Conservation (phyloP, 2,797 vertebrate species). For the Hirundo rustica region DNA sequence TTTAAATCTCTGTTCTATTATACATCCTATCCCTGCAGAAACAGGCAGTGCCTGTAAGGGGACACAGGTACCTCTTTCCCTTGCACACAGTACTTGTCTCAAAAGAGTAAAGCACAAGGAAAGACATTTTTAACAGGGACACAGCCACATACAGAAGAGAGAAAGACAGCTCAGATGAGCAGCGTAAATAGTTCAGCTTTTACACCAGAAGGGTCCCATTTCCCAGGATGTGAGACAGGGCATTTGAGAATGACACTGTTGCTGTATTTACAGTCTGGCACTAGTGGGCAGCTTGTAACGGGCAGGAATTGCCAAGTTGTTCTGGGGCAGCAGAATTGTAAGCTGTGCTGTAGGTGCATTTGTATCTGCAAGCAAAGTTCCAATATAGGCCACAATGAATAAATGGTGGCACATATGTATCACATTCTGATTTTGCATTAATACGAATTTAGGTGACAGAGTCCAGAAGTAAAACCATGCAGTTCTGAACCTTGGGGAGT, state of each 20-base stretch:
- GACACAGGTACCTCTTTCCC: not conserved
- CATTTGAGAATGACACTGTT: fast-evolving
- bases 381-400: not conserved
- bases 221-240: not conserved
- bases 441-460: not conserved
- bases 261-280: not conserved
- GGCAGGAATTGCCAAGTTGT: not conserved
- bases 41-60: not conserved
- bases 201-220: too few species aligned
- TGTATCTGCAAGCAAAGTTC: not conserved
- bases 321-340: not conserved
- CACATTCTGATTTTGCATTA: not conserved
- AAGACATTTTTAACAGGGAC: not conserved
- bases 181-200: not conserved
- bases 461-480: not conserved
- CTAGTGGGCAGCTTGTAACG: not conserved
- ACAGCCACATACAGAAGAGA: not conserved
- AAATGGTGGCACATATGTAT: not conserved
- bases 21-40: not conserved
- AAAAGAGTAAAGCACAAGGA: not conserved
- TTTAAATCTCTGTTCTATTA: not conserved
- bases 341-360: not conserved
- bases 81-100: not conserved
- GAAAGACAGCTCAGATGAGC: not conserved
- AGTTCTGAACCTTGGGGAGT: not conserved